A percentile compares a stretch with the other conserved stretches of the same genome.
Conservation (phyloP, 2,113 vertebrate species). For the Dendrocopos noguchii region DNA sequence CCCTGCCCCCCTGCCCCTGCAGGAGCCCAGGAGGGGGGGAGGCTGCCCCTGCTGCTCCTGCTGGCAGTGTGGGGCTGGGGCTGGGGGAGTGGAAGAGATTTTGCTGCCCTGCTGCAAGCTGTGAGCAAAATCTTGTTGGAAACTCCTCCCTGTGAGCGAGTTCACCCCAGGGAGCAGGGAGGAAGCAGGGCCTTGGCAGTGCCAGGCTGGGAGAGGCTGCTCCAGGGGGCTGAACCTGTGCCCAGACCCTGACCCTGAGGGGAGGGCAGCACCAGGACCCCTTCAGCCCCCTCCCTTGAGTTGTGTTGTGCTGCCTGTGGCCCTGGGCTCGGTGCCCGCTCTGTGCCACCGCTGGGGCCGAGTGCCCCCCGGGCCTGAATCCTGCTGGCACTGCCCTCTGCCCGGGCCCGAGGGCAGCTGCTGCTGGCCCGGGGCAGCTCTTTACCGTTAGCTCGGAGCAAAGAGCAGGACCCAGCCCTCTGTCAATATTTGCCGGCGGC, state of each 20-base stretch:
- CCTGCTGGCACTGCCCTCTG: neutral
- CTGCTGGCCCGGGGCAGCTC: neutral
- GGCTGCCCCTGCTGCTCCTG: accelerated
- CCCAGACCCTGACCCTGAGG: neutral
- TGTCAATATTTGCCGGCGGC: conserved; percentile 50
- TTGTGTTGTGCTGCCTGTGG: neutral
- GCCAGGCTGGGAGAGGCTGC: neutral
- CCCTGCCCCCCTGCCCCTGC: accelerated
- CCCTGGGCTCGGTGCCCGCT: accelerated
- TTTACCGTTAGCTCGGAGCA: conserved; percentile 54
- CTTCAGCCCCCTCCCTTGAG: neutral
- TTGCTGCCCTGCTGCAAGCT: neutral
- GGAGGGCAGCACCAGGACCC: accelerated
- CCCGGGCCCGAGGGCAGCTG: neutral
- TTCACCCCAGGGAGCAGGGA: accelerated
- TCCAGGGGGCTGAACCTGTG: neutral
- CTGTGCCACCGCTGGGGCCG: too few species aligned
- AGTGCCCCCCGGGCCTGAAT: neutral
- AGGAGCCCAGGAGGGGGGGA: accelerated
- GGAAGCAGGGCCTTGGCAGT: neutral
- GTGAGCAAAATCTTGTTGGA: neutral
- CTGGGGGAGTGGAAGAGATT: neutral
- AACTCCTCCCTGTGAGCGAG: neutral
- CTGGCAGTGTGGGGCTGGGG: neutral
- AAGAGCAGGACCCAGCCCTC: conserved; percentile 16